A percentile compares a stretch with the other conserved stretches of the same genome.
These are phyloP conservation scores for Drosophila subsilvestris DNA, from an alignment of 2,888 invertebrate species.

Conservation along the genomic window DNA sequence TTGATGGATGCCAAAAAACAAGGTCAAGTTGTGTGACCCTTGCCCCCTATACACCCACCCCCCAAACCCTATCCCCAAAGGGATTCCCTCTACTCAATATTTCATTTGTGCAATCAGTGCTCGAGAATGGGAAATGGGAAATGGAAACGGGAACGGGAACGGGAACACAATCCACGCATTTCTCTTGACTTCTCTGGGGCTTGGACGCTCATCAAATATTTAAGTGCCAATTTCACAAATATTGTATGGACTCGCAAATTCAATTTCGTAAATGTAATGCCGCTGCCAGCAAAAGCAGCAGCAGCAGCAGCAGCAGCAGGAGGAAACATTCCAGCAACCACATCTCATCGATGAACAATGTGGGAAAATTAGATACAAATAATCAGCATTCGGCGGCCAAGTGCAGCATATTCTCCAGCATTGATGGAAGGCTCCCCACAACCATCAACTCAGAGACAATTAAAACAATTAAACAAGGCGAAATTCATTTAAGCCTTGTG, in stretches of 20 bases:
- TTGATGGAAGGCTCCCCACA: too few relatives aligned
- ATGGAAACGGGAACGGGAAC: too few relatives aligned
- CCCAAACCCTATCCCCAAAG: not conserved
- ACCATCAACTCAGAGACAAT: too few relatives aligned
- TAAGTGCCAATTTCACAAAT: constrained; percentile 77
- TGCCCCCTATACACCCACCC: not conserved
- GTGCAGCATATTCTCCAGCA: not conserved
- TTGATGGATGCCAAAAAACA: constrained; percentile 47
- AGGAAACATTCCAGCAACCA: not conserved
- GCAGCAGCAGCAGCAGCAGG: not conserved
- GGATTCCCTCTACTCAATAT: constrained; percentile 30
- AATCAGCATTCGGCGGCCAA: not conserved
- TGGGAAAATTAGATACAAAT: not conserved
- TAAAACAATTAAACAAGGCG: too few relatives aligned
- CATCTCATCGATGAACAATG: not conserved
- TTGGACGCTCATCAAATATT: constrained; percentile 69
- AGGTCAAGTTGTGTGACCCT: constrained; percentile 39
- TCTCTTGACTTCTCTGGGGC: constrained; percentile 22
- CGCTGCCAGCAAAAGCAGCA: constrained; percentile 33
- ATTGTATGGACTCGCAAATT: constrained; percentile 62
- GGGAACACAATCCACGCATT: constrained; percentile 14
- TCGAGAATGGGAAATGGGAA: not conserved
- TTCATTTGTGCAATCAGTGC: constrained; percentile 42
- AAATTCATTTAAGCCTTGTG: too few relatives aligned
- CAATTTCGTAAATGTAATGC: constrained; percentile 69